Conservation (phyloP, 2,113 vertebrate genomes). For the Anguilla japonica region DNA sequence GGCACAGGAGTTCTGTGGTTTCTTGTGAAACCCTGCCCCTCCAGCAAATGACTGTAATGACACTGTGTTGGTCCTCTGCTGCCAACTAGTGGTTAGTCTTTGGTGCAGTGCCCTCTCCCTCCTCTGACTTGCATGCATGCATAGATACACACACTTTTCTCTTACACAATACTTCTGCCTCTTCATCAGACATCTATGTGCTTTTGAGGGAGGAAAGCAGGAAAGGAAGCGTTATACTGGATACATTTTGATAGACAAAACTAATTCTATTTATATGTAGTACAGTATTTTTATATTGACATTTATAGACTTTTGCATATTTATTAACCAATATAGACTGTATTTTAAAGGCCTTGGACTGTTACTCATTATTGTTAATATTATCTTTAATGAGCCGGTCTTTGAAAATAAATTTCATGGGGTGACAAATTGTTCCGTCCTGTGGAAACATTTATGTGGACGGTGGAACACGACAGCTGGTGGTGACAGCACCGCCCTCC, state of each 20-base stretch:
- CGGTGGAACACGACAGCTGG: background rate
- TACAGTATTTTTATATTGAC: too few relatives aligned
- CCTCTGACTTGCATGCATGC: background rate
- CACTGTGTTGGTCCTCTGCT: conserved; percentile 45
- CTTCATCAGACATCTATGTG: background rate
- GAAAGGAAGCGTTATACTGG: background rate
- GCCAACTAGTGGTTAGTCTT: conserved; percentile 56
- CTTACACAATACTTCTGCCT: background rate
- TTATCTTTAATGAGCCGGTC: too few relatives aligned
- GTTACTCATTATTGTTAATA: too few relatives aligned
- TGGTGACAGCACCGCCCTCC: background rate
- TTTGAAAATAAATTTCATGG: too few relatives aligned
- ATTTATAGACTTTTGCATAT: too few relatives aligned
- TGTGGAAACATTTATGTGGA: background rate
- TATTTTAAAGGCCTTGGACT: too few relatives aligned
- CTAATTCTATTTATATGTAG: too few relatives aligned
- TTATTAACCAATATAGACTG: too few relatives aligned
- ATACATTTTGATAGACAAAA: background rate
- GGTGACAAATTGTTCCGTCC: too few relatives aligned
- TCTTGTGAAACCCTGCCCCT: background rate
- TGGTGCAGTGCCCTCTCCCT: background rate
- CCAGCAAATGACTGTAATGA: background rate
- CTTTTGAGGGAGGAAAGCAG: background rate
- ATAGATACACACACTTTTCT: background rate
- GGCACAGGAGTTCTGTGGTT: background rate